Conservation (phyloP, 2,797 vertebrate genomes). For the Tenualosa thibaudeaui region DNA sequence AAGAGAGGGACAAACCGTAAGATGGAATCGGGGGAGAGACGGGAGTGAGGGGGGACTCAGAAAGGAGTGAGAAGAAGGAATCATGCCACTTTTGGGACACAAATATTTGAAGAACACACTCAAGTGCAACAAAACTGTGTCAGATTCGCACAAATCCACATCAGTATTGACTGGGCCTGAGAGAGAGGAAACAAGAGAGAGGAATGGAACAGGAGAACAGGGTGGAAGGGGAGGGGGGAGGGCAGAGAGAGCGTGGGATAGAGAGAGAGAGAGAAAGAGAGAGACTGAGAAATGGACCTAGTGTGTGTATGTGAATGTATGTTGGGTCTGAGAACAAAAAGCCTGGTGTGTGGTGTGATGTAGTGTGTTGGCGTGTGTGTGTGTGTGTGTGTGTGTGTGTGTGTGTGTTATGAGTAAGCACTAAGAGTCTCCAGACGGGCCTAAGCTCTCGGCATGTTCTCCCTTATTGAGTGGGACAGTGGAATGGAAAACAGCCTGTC, state of each 20-base stretch:
- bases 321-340: background rate
- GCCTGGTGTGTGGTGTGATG: background rate
- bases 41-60: background rate
- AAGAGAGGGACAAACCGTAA: background rate
- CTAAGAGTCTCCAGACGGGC: constrained; percentile 32
- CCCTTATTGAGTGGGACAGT: constrained; percentile 31
- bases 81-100: no score
- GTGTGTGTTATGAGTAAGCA: constrained; percentile 31
- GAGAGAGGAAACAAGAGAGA: background rate
- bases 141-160: no score
- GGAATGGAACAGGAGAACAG: background rate
- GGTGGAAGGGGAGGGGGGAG: background rate
- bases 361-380: constrained; percentile 22
- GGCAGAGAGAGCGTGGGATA: background rate
- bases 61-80: background rate
- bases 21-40: background rate
- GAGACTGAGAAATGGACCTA: background rate
- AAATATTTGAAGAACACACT: no score
- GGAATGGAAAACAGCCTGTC: constrained; percentile 42
- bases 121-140: no score
- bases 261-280: background rate
- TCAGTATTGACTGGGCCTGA: background rate
- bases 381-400: no score
- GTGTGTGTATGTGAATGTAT: background rate
- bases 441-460: constrained; percentile 34